phyloP scores from a whole-genome alignment of 2,113 vertebrate genomes.

The Ahaetulla prasina region DNA sequence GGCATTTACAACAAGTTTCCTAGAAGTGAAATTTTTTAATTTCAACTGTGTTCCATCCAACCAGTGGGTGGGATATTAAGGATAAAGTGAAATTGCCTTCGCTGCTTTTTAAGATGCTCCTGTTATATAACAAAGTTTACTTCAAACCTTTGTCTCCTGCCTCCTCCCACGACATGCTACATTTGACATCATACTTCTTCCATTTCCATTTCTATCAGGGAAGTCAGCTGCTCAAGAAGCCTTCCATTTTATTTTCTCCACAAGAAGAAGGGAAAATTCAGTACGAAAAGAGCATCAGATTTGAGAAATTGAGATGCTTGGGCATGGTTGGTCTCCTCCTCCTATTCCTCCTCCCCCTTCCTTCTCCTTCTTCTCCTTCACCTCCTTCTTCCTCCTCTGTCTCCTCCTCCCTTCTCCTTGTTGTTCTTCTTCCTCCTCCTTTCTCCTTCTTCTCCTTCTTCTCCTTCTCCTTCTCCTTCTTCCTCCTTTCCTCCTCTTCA shows the following conservation, averaged over 20 bases:
- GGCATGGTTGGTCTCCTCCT: neutral
- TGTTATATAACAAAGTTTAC: neutral
- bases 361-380: neutral
- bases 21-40: neutral
- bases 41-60: neutral
- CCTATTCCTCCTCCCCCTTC: no score
- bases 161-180: neutral
- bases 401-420: no score
- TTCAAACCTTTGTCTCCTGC: neutral
- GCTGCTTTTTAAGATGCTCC: no score
- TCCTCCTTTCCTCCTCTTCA: no score
- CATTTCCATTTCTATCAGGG: neutral
- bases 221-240: neutral
- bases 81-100: no score
- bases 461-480: rapidly evolving
- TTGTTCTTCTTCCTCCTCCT: no score
- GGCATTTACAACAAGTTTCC: neutral
- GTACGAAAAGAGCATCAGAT: neutral
- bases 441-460: no score
- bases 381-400: neutral
- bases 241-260: neutral
- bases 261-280: neutral
- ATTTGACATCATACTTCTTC: neutral
- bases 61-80: neutral
- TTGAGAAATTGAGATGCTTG: neutral